Evolutionary conservation across 2,797 vertebrate species (phyloP).

Genomic region (Lacerta agilis): DNA sequence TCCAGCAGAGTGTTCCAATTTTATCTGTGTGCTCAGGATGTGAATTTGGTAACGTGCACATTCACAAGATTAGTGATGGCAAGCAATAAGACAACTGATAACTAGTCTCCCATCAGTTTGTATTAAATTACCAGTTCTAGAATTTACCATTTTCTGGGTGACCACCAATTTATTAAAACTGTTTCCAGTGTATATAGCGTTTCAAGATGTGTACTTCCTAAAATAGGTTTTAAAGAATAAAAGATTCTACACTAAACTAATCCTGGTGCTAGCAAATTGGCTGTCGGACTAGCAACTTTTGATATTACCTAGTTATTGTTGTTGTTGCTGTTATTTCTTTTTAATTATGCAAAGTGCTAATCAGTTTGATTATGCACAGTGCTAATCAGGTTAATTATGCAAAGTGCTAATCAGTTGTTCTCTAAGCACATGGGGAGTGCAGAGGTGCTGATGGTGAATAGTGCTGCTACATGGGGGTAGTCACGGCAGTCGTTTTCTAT

Average conservation of each 20-base stretch:
- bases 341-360: slow-evolving; percentile 90
- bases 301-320: slow-evolving; percentile 86
- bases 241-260: slow-evolving; percentile 71
- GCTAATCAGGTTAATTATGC: slow-evolving; percentile 90
- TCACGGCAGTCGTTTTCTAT: slow-evolving; percentile 84
- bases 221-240: slow-evolving; percentile 72
- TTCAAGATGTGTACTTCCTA: slow-evolving; percentile 53
- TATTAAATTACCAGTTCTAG: neutral
- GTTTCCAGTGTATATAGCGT: slow-evolving; percentile 29
- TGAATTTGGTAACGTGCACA: neutral
- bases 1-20: neutral
- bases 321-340: slow-evolving; percentile 89
- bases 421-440: slow-evolving; percentile 85
- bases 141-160: slow-evolving; percentile 9
- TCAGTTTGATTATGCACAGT: slow-evolving; percentile 90
- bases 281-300: slow-evolving; percentile 81
- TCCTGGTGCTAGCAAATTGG: slow-evolving; percentile 75
- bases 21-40: neutral
- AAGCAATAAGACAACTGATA: neutral
- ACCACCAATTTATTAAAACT: slow-evolving; percentile 19
- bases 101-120: neutral
- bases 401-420: slow-evolving; percentile 90
- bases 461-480: slow-evolving; percentile 82
- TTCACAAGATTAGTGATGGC: neutral
- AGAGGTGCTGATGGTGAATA: slow-evolving; percentile 85